These are phyloP conservation scores for Tenualosa ilisha DNA, from an alignment of 2,797 vertebrate species.

Conservation along the genomic window DNA sequence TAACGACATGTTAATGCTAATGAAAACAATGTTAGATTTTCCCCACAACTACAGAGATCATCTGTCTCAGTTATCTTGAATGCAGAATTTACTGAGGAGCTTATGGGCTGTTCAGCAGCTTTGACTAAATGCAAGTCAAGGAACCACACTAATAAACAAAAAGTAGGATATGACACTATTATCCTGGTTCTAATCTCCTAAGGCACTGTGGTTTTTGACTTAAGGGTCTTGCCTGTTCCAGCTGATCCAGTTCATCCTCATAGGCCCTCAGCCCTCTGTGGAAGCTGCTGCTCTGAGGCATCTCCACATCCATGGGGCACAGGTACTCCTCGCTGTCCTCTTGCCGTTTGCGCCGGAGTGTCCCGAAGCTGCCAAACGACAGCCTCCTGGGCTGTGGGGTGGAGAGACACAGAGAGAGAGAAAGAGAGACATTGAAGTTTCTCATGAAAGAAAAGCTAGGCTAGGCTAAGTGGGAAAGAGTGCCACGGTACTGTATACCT, in stretches of 20 bases:
- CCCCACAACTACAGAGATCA: background rate
- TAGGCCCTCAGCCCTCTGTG: constrained; percentile 70
- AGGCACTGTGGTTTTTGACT: background rate
- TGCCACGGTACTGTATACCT: constrained; percentile 95
- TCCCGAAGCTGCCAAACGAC: constrained; percentile 57
- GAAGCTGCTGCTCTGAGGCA: constrained; percentile 42
- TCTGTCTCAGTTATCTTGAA: background rate
- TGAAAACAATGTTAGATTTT: background rate
- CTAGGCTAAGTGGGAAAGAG: background rate
- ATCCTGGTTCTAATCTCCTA: background rate
- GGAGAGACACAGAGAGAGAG: background rate
- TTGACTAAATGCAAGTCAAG: too few relatives aligned
- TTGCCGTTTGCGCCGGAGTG: constrained; percentile 93
- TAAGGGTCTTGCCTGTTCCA: constrained; percentile 72
- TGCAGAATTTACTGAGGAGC: background rate
- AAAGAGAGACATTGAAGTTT: background rate
- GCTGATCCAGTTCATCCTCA: constrained; percentile 75
- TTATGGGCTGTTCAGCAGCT: background rate
- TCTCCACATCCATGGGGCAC: constrained; percentile 82
- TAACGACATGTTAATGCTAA: background rate
- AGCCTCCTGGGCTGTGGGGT: constrained; percentile 89
- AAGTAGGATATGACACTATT: background rate
- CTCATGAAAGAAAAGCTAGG: background rate
- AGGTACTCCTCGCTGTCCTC: constrained; percentile 94
- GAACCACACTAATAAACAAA: too few relatives aligned